These are phyloP conservation scores for Charadrius vociferus DNA, from an alignment of 2,113 vertebrate species.

Conservation along the genomic window DNA sequence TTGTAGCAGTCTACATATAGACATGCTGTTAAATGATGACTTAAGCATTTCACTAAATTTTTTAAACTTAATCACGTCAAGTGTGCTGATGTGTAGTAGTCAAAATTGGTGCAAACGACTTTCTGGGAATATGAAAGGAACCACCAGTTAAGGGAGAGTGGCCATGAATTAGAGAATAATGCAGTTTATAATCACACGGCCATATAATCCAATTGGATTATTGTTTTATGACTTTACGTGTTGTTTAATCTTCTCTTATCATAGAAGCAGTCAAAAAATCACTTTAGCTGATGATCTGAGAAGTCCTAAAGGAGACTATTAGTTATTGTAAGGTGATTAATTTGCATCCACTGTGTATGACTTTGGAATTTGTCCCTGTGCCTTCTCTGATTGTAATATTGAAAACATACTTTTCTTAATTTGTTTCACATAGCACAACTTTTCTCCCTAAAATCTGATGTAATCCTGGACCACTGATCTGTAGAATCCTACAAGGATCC, in stretches of 20 bases:
- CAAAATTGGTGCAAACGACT: neutral
- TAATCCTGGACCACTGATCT: neutral
- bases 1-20: neutral
- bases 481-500: neutral
- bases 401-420: neutral
- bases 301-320: neutral
- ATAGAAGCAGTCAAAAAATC: neutral
- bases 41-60: neutral
- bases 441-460: neutral
- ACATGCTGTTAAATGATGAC: rapidly evolving
- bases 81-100: neutral
- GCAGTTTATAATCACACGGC: neutral
- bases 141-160: rapidly evolving
- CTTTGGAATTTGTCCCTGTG: neutral
- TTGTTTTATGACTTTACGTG: neutral
- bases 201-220: rapidly evolving
- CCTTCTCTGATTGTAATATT: neutral
- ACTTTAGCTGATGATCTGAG: neutral
- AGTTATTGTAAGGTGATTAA: neutral
- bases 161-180: neutral
- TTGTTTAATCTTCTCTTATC: neutral
- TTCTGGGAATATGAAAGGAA: neutral
- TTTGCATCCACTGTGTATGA: neutral
- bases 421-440: neutral
- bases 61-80: neutral